Evolutionary conservation across 2,113 vertebrate genomes (phyloP).

Genomic region (Serinus canaria): DNA sequence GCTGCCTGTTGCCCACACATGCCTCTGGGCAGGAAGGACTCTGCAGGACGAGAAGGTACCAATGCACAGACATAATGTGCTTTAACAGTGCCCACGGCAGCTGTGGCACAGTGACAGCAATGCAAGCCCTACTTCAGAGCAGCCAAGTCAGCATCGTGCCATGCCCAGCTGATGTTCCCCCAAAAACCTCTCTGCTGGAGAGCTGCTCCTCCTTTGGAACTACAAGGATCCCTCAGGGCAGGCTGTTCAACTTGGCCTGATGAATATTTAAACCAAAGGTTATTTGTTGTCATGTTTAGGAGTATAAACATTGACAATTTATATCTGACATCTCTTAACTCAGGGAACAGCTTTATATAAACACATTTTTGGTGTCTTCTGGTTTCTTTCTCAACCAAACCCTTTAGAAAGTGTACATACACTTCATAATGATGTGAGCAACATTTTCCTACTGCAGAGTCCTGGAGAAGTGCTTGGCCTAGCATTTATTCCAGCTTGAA

Average conservation of each 20-base stretch:
- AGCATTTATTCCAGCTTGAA: background rate
- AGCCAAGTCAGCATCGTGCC: rapidly evolving
- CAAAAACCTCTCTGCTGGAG: background rate
- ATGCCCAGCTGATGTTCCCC: background rate
- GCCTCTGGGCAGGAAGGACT: background rate
- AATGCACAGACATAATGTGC: background rate
- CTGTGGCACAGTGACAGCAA: background rate
- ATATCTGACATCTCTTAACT: background rate
- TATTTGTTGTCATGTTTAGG: background rate
- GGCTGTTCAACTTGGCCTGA: background rate
- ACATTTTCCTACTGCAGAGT: background rate
- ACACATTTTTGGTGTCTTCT: background rate
- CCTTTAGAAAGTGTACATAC: background rate
- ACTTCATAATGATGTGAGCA: constrained; percentile 7
- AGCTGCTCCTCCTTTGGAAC: background rate
- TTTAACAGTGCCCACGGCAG: background rate
- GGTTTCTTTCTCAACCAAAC: constrained; percentile 22
- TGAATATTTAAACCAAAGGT: background rate
- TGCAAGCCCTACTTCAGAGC: background rate
- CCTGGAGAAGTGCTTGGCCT: background rate
- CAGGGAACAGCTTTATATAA: background rate
- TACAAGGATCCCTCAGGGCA: background rate
- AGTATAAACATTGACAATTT: background rate
- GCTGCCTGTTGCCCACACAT: background rate
- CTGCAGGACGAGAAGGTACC: too few relatives aligned